Conservation (phyloP, 2,113 vertebrate genomes). For the Candoia aspera region DNA sequence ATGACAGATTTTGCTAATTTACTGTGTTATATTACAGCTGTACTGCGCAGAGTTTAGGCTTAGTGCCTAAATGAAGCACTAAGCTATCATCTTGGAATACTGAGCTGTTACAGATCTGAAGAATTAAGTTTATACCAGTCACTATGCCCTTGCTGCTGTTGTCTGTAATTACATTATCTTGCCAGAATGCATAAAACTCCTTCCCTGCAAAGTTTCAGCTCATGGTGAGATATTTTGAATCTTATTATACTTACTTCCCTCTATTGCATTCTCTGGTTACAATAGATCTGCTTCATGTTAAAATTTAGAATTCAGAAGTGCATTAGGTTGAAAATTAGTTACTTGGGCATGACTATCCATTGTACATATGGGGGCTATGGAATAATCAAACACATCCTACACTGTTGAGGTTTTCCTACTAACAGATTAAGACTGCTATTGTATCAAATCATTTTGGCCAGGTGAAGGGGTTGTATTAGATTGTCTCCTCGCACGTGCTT, state of each 20-base stretch:
- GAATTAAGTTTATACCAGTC: rapidly evolving
- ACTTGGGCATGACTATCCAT: neutral
- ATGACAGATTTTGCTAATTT: neutral
- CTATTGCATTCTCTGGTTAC: neutral
- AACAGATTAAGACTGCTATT: no score
- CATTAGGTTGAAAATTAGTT: neutral
- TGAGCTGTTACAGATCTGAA: neutral
- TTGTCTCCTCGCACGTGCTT: no score
- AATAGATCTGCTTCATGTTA: neutral
- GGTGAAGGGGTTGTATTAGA: no score
- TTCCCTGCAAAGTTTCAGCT: neutral
- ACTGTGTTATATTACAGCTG: neutral
- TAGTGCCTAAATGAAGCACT: neutral
- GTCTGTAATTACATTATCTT: slow-evolving; percentile 8
- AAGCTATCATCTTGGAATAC: neutral
- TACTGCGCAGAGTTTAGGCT: neutral
- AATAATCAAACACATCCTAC: neutral
- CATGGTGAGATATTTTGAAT: neutral
- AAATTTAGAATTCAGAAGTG: neutral
- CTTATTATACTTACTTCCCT: neutral
- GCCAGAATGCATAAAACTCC: neutral
- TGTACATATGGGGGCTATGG: neutral
- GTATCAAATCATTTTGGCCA: no score
- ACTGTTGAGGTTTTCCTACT: no score
- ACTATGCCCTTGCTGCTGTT: neutral